Evolutionary conservation across 1,140 invertebrate species (phyloP).

Genomic region (Cydia fagiglandana): DNA sequence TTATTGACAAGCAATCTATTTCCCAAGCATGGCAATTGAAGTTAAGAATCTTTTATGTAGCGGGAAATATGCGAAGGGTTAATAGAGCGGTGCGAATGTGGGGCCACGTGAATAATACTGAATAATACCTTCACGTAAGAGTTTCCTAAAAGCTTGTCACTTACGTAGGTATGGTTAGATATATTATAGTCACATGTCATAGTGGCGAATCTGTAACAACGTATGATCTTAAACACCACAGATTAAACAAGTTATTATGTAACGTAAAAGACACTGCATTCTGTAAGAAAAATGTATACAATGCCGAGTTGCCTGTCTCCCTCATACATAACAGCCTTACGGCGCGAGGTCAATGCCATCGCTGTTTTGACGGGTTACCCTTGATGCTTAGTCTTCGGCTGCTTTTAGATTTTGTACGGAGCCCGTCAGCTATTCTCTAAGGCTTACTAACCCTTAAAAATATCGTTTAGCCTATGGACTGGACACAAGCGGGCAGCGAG

Average conservation of each 20-base stretch:
- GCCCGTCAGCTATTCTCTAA: no score
- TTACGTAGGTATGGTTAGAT: not conserved
- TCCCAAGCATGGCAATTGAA: constrained; percentile 66
- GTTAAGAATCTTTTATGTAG: constrained; percentile 48
- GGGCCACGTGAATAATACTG: not conserved
- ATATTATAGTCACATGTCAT: not conserved
- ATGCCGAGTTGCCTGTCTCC: not conserved
- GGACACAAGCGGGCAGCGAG: no score
- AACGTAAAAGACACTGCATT: not conserved
- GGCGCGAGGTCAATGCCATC: no score
- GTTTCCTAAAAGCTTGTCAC: not conserved
- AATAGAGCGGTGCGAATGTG: constrained; percentile 34
- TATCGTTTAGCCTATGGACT: no score
- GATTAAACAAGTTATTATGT: not conserved
- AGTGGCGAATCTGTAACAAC: no score
- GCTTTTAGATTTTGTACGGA: no score
- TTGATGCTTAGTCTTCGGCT: no score
- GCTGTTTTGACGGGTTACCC: no score
- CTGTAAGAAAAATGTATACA: not conserved
- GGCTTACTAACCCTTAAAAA: no score
- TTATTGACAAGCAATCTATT: constrained; percentile 78
- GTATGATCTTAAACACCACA: not conserved
- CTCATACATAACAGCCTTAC: no score
- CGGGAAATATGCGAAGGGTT: constrained; percentile 41
- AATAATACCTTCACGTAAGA: not conserved